Percentiles rank a stretch among this genome's conserved stretches.
phyloP scores from a whole-genome alignment of 1,140 invertebrate genomes.

The Drosophila prosaltans region DNA sequence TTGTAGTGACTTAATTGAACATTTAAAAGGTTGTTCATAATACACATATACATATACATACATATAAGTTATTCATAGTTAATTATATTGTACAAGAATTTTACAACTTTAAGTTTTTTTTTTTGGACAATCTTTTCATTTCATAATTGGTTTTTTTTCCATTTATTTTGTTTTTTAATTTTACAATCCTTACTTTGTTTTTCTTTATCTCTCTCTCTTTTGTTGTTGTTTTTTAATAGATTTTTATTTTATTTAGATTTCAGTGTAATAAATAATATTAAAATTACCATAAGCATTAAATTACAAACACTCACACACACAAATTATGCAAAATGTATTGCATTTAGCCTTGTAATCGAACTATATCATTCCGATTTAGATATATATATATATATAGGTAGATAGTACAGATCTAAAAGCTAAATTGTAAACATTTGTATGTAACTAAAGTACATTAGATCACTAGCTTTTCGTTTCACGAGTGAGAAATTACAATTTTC shows the following conservation, averaged over 20 bases:
- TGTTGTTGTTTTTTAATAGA: slow-evolving; percentile 14
- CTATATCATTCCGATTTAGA: slow-evolving; percentile 39
- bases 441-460: slow-evolving; percentile 79
- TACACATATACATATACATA: slow-evolving; percentile 63
- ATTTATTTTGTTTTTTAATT: slow-evolving; percentile 21
- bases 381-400: background rate
- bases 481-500: slow-evolving; percentile 60
- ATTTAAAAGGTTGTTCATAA: slow-evolving; percentile 76
- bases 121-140: slow-evolving; percentile 80
- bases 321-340: slow-evolving; percentile 42
- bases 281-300: slow-evolving; percentile 70
- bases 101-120: slow-evolving; percentile 73
- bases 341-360: slow-evolving; percentile 33
- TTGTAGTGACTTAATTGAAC: slow-evolving; percentile 79
- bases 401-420: slow-evolving; percentile 49
- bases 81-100: slow-evolving; percentile 66
- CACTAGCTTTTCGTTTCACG: slow-evolving; percentile 81
- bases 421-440: slow-evolving; percentile 76
- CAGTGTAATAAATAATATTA: slow-evolving; percentile 75
- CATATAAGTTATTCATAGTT: slow-evolving; percentile 47
- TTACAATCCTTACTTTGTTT: background rate
- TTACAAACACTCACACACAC: slow-evolving; percentile 51
- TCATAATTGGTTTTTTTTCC: slow-evolving; percentile 55
- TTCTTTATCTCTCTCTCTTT: slow-evolving; percentile 11
- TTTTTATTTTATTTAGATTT: slow-evolving; percentile 22